Evolutionary conservation across 2,888 invertebrate genomes (phyloP).

Genomic region (Caenorhabditis japonica): DNA sequence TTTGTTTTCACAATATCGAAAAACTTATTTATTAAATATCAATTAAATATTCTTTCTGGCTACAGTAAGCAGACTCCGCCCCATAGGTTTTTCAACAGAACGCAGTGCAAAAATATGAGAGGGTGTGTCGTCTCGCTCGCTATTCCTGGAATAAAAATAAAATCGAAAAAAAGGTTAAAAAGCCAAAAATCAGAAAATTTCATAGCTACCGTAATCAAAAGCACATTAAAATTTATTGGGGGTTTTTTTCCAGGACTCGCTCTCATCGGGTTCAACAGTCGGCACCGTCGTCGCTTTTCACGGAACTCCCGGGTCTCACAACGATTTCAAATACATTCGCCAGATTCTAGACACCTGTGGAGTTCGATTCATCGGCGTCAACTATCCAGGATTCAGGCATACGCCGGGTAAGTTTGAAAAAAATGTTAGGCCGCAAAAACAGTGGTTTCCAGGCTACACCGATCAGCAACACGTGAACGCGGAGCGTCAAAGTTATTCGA

Average conservation of each 20-base stretch:
- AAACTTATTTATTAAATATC: too few species aligned
- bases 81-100: too few species aligned
- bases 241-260: constrained; percentile 57
- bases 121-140: too few species aligned
- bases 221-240: too few species aligned
- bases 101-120: too few species aligned
- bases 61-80: too few species aligned
- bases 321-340: constrained; percentile 65
- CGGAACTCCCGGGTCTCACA: constrained; percentile 66
- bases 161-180: too few species aligned
- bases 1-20: too few species aligned
- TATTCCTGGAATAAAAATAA: too few species aligned
- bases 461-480: constrained; percentile 45
- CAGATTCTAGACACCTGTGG: constrained; percentile 46
- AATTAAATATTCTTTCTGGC: too few species aligned
- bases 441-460: constrained; percentile 14
- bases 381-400: constrained; percentile 64
- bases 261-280: constrained; percentile 50
- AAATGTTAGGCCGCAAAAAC: background rate
- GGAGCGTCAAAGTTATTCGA: constrained; percentile 55
- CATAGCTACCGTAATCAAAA: too few species aligned
- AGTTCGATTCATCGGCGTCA: constrained; percentile 63
- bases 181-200: too few species aligned
- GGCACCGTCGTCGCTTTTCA: constrained; percentile 64
- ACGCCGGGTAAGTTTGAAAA: constrained; percentile 23